A percentile compares a stretch with the other conserved stretches of the same genome.
Conservation (phyloP, 2,797 vertebrate species). For the Girardinus metallicus region DNA sequence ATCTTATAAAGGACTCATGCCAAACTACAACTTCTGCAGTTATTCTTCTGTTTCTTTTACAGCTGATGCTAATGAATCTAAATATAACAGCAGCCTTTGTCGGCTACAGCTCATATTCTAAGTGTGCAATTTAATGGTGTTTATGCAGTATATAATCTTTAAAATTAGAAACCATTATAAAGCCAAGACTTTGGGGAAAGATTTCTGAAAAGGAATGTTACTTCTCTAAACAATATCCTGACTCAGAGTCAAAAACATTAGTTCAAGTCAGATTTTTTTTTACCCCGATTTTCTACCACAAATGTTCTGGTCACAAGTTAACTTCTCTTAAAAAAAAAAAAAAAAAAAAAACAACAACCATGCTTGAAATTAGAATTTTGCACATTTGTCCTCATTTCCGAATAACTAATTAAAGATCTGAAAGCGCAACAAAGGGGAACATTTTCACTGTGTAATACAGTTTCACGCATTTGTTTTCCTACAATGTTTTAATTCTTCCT, state of each 20-base stretch:
- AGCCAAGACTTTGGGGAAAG: not conserved
- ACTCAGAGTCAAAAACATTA: not conserved
- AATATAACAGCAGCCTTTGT: not conserved
- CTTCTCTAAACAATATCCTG: not conserved
- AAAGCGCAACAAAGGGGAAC: not conserved
- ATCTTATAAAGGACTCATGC: not conserved
- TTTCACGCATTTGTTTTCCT: constrained; percentile 4
- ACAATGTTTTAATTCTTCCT: not conserved
- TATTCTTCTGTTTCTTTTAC: not conserved
- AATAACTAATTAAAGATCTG: constrained; percentile 7
- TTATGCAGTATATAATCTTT: not conserved
- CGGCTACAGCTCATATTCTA: not conserved
- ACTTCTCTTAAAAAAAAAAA: constrained; percentile 6
- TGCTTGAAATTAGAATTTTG: constrained; percentile 34
- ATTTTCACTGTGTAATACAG: constrained; percentile 5
- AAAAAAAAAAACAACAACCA: not conserved
- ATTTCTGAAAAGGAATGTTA: not conserved
- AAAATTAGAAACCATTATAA: not conserved
- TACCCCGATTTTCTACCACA: constrained; percentile 13
- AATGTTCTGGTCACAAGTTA: constrained; percentile 41
- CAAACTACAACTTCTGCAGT: not conserved
- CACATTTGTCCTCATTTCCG: not conserved
- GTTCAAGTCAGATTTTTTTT: constrained; percentile 1
- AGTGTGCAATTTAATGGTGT: not conserved
- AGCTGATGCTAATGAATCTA: not conserved